Evolutionary conservation across 2,113 vertebrate species (phyloP).

Genomic region (Micromys minutus): DNA sequence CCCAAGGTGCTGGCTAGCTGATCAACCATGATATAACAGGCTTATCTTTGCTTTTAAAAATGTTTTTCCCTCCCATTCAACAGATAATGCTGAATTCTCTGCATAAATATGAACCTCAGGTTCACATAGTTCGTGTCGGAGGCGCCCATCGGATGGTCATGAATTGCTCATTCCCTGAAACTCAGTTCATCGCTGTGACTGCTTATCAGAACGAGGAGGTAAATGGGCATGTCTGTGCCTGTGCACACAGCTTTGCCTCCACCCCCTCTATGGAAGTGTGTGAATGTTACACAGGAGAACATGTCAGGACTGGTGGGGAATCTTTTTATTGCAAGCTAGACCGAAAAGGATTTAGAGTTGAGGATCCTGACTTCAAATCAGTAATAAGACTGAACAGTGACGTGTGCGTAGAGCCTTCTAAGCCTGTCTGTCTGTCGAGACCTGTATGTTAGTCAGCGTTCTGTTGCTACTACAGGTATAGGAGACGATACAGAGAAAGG

Average conservation of each 20-base stretch:
- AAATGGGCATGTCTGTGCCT: not conserved
- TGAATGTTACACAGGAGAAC: not conserved
- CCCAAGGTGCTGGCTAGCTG: rapidly evolving
- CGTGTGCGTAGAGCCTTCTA: rapidly evolving
- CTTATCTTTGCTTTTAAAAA: not conserved
- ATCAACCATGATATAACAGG: rapidly evolving
- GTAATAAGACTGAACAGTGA: rapidly evolving
- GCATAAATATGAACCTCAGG: conserved; percentile 97
- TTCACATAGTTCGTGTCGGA: conserved; percentile 96
- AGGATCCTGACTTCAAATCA: not conserved
- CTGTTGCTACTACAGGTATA: not conserved
- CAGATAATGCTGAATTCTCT: conserved; percentile 98
- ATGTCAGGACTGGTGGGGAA: rapidly evolving
- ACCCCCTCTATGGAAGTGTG: not conserved
- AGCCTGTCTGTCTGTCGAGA: not conserved
- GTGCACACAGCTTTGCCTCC: not conserved
- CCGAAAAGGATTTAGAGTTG: not conserved
- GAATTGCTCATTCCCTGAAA: conserved; percentile 96
- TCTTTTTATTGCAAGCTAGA: not conserved
- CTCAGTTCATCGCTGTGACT: conserved; percentile 98
- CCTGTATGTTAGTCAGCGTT: not conserved
- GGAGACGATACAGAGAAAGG: not conserved
- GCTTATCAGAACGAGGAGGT: conserved; percentile 99
- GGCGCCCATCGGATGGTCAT: conserved; percentile 93
- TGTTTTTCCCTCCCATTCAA: conserved; percentile 10